phyloP scores from a whole-genome alignment of 2,888 invertebrate species.

The Xestia rhomboidea region DNA sequence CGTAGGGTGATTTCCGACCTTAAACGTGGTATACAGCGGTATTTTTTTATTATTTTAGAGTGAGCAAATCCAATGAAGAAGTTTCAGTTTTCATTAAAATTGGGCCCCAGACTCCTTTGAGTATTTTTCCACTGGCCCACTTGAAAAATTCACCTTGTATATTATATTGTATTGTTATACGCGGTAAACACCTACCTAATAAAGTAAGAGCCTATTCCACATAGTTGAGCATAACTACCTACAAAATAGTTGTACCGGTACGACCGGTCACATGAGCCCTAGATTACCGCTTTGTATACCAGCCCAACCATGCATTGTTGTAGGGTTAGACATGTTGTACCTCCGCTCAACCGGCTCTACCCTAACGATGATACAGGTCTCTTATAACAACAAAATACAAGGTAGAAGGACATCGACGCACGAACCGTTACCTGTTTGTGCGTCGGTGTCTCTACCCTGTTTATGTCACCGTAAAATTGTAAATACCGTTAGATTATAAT shows the following conservation, averaged over 20 bases:
- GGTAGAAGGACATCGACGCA: too few species aligned
- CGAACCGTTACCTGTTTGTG: too few species aligned
- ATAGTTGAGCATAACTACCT: conserved; percentile 3
- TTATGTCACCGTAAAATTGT: too few species aligned
- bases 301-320: conserved; percentile 26
- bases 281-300: conserved; percentile 25
- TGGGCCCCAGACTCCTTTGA: not conserved
- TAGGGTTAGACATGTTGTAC: conserved; percentile 23
- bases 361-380: conserved; percentile 2
- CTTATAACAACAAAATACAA: not conserved
- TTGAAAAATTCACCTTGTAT: not conserved
- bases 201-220: conserved; percentile 4
- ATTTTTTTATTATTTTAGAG: not conserved
- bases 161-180: too few species aligned
- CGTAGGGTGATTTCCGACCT: not conserved
- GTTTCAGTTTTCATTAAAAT: not conserved
- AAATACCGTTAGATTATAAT: too few species aligned
- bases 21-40: not conserved
- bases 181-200: not conserved
- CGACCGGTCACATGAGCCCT: conserved; percentile 23
- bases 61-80: not conserved
- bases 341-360: not conserved
- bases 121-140: not conserved
- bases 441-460: too few species aligned
- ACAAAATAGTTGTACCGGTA: not conserved